Evolutionary conservation across 2,797 vertebrate genomes (phyloP), one percentile per base, ranked within the genome.

Genomic region (Anabas testudineus): DNA sequence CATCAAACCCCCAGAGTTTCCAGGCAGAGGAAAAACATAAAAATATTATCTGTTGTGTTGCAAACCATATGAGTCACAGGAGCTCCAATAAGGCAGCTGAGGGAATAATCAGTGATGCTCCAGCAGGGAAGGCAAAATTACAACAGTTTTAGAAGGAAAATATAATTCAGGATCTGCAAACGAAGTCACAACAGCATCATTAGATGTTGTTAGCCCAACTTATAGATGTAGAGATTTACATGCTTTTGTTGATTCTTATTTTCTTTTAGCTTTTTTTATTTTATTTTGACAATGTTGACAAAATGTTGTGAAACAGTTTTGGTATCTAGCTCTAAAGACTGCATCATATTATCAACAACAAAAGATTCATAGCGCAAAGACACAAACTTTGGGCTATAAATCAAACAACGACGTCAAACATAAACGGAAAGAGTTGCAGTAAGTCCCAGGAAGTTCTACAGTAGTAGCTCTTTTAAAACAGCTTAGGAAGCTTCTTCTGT

Each of bases 1-100:
- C 90, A 83, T 88, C 88, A 87, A 85, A 78, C 83, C 87, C 87
- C 88, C 61, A 82, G 87, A 89, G 88, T 83, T 85, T 79, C 72
- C 72, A 76, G 74, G 49, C 71, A 83, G 71, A 74, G 80, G 73
- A 81, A 88, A 87, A 85, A 83, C 84, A 90, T 89, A 79, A 86
- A 88, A 84, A 86, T 90, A 88, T 87, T 80, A 87, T 86, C 82
- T 82, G 76, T 86, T 84, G 76, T 87, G 83, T 60, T 81, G 81
- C 86, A 89, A 89, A 90, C 82, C 90, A 81, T 83, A 82, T 81
- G 83, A 91, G 84, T 86, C 88, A 85, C 72, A 71, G 46, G 81
- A 84, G 84, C 73, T 70, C 62, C 68, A 76, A 55, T 55, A 70
- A 80, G 49, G 76, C 65, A 67, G 80, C 77, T 37, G 75, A 70